Evolutionary conservation across 2,888 invertebrate species (phyloP), one percentile per base, ranked within the genome.

Genomic region (Amorpha juglandis): DNA sequence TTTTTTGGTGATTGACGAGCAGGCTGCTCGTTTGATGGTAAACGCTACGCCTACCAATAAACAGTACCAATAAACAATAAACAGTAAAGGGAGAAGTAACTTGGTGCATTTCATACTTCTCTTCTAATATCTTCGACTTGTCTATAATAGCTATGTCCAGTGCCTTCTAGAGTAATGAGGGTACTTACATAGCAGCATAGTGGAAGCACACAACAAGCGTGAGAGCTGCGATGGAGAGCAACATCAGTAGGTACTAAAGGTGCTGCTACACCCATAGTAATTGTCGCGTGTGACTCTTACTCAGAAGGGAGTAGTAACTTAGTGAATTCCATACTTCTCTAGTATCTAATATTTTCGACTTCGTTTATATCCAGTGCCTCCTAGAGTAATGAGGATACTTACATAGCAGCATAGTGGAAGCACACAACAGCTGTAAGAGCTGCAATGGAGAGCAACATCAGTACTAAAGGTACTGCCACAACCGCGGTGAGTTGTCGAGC

Each of bases 151-250:
- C 42, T 42, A 42, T 12, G 14, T 11, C 45, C 45, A 12, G 27
- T 27, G 27, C 4, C 27, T 4, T 4, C 27, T 27, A 27, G 27
- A 27, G 27, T 27, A 27, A 27, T 27, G 27, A 27, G 27, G 4
- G 27, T 78, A 95, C 97, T 96, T 87, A 97, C 97, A 96, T 93
- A 80, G 96, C 95, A 71, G 96, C 96, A 77, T 96, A 96, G 73
- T 96, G 95, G 73, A 97, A 95, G 84, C 97, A 97, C 12, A 97
- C 90, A 0, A 96, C 95, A 1, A n/a, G 96, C 94, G 97, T 96
- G 1, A 97, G 83, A 8, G 96, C 91, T 2, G 95, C 94, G 1
- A 95, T 94, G 1, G 97, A 87, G 21, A 96, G 80, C 55, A 96
- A 86, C 80, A 97, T 92, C 55, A 97, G 89, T n/a, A n/a, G n/a